A percentile compares a stretch with the other conserved stretches of the same genome.
Evolutionary conservation across 2,113 vertebrate genomes (phyloP).

Genomic region (Chiloscyllium plagiosum): DNA sequence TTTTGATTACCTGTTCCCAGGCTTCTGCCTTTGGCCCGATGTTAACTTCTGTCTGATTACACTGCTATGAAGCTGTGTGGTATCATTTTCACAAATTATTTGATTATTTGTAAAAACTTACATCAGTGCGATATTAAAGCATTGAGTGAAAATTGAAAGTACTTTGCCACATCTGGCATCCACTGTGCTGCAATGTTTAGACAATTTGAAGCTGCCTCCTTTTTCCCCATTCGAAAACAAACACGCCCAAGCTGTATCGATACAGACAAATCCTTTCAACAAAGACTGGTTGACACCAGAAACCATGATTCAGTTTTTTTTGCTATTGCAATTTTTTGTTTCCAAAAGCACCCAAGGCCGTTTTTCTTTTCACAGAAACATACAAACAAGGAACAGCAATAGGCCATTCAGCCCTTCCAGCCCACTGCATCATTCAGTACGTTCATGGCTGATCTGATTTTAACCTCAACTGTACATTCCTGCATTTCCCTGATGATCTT

Average conservation of each 20-base stretch:
- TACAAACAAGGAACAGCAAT: too few species aligned
- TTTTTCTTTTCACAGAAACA: neutral
- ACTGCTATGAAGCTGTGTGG: neutral
- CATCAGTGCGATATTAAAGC: neutral
- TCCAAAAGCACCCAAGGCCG: neutral
- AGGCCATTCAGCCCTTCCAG: too few species aligned
- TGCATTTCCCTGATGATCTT: too few species aligned
- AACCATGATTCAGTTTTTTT: neutral
- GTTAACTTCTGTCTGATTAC: neutral
- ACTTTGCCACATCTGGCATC: neutral
- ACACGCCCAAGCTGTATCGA: neutral
- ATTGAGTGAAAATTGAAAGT: neutral
- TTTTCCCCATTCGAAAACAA: neutral
- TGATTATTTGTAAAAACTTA: too few species aligned
- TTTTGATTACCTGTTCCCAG: neutral
- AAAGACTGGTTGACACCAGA: neutral
- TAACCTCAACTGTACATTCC: too few species aligned
- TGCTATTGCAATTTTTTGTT: neutral
- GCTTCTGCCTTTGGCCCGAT: neutral
- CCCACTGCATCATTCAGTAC: too few species aligned
- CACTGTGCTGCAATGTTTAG: neutral
- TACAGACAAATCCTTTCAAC: neutral
- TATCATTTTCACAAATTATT: neutral
- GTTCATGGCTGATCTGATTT: too few species aligned
- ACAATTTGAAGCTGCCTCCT: neutral